Base-by-base conservation (phyloP, 2,888 invertebrate species). In the Alsophila aescularia region DNA sequence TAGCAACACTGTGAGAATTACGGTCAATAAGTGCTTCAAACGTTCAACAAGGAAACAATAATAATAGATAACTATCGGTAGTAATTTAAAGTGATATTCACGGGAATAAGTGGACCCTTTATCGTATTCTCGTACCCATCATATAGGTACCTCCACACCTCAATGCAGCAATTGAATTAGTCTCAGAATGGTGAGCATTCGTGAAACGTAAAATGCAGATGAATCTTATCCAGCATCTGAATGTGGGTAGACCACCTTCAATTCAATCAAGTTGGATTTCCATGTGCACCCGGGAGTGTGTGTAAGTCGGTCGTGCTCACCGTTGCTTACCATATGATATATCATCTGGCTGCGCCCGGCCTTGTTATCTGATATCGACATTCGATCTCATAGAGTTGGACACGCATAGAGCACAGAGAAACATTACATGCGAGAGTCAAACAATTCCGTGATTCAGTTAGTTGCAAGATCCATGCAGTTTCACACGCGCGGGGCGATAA, bases 271-370 rank as follows among this genome's bases (percentile, higher is more conserved):
- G 70, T 71, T 69, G 67, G 69, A 73, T 70, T 70, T 64, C 58
- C 62, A 75, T 67, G 62, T 66, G 59, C 62, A 65, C 62, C 66
- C 66, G 69, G 72, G 64, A 64, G 51, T 74, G 67, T 68, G 63
- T 64, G 74, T 73, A 79, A 78, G 79, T 77, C 72, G 71, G 76
- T 73, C 82, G 85, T 88, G 89, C 64, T 81, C 85, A 84, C 74
- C 75, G 83, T 85, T 83, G 80, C 86, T 77, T 87, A 77, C 77
- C 86, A 86, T 86, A 85, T 89, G 85, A 85, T 82, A 87, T 90
- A 87, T 85, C 85, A 86, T 83, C 83, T 77, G 74, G 73, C 72
- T 76, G 67, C 74, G 72, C 66, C 73, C 77, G 77, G 77, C 90
- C 89, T 89, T 85, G 90, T 81, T 75, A 90, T 69, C 64, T 61